Conservation (phyloP, 2,113 vertebrate genomes). For the Poeciliopsis turrubarensis region DNA sequence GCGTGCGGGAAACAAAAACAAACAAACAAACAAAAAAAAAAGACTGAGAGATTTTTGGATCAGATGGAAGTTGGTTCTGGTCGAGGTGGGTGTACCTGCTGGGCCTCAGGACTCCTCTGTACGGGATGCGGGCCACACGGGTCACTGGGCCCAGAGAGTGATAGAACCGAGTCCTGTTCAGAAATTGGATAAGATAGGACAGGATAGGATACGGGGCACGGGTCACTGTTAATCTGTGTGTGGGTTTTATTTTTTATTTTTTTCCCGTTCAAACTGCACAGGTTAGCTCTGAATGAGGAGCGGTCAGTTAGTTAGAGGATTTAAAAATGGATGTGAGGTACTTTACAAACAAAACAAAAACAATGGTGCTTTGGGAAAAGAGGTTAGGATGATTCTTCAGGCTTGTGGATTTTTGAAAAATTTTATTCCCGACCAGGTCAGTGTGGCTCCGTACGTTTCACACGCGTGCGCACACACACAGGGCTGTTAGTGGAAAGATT, state of each 20-base stretch:
- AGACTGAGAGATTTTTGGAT: slow-evolving; percentile 66
- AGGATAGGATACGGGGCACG: slow-evolving; percentile 67
- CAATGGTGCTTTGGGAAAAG: slow-evolving; percentile 20
- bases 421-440: slow-evolving; percentile 13
- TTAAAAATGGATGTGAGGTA: slow-evolving; percentile 30
- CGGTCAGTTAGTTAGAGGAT: slow-evolving; percentile 40
- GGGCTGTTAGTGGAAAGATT: slow-evolving; percentile 7
- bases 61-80: slow-evolving; percentile 56
- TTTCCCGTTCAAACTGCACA: slow-evolving; percentile 29
- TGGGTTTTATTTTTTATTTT: background rate
- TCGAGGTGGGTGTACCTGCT: slow-evolving; percentile 91
- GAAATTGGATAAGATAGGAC: slow-evolving; percentile 82
- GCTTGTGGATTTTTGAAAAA: background rate
- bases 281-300: slow-evolving; percentile 40
- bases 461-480: background rate
- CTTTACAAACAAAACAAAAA: slow-evolving; percentile 11
- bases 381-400: slow-evolving; percentile 24
- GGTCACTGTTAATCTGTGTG: slow-evolving; percentile 60
- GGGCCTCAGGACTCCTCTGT: slow-evolving; percentile 95
- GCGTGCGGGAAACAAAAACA: slow-evolving; percentile 17
- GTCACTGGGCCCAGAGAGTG: slow-evolving; percentile 97
- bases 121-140: slow-evolving; percentile 96
- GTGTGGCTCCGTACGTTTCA: slow-evolving; percentile 28
- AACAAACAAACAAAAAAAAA: background rate
- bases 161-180: slow-evolving; percentile 99